Percentiles rank a stretch among this genome's conserved stretches.
Conservation (phyloP, 2,888 invertebrate species). For the Gibbula magus region DNA sequence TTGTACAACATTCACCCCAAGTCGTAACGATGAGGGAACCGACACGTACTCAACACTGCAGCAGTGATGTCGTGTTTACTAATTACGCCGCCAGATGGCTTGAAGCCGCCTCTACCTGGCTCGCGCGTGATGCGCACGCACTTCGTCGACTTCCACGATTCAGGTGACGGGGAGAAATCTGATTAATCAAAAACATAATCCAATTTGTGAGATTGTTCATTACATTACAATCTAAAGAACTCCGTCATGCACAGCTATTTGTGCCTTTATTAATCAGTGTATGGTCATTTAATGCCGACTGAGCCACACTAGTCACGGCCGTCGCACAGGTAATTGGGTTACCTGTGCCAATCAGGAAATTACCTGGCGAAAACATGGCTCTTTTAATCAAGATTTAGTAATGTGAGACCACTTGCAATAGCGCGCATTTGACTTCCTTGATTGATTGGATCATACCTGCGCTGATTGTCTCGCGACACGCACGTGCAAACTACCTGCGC, state of each 20-base stretch:
- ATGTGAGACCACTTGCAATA: constrained; percentile 5
- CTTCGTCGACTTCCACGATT: constrained; percentile 13
- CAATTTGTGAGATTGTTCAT: constrained; percentile 25
- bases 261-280: not conserved
- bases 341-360: constrained; percentile 18
- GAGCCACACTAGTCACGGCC: not conserved
- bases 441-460: constrained; percentile 9
- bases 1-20: not conserved
- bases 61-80: not conserved
- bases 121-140: constrained; percentile 18
- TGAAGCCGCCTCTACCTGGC: constrained; percentile 2
- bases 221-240: constrained; percentile 17
- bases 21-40: not conserved
- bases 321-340: constrained; percentile 9
- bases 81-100: constrained; percentile 11
- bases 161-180: constrained; percentile 22
- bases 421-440: constrained; percentile 13
- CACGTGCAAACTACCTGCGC: constrained; percentile 16
- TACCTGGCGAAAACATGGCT: constrained; percentile 21
- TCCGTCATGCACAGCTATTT: constrained; percentile 11
- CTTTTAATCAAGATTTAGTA: constrained; percentile 22
- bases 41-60: not conserved
- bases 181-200: constrained; percentile 24
- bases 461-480: constrained; percentile 17
- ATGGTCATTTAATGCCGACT: constrained; percentile 17